Evolutionary conservation across 2,797 vertebrate species (phyloP).

Genomic region (Bufotes viridis): DNA sequence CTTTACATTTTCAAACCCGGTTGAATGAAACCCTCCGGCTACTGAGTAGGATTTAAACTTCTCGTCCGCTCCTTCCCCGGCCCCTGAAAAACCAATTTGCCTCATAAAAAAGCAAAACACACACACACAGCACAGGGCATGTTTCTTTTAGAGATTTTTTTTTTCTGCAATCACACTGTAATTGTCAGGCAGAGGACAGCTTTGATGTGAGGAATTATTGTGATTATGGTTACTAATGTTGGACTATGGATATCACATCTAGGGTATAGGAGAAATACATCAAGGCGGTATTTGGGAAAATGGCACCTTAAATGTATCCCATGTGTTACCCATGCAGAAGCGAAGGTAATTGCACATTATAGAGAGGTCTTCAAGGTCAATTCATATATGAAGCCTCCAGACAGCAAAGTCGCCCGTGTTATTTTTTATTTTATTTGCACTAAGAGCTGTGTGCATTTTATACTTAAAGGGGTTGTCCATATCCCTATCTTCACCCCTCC

Average conservation of each 20-base stretch:
- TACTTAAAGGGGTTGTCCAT: too few relatives aligned
- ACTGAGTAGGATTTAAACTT: slow-evolving; percentile 78
- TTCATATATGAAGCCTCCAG: background rate
- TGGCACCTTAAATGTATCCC: background rate
- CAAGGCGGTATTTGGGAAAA: slow-evolving; percentile 59
- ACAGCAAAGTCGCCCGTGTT: background rate
- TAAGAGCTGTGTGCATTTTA: background rate
- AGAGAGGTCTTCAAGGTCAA: background rate
- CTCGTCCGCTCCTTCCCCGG: slow-evolving; percentile 76
- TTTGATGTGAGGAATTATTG: slow-evolving; percentile 80
- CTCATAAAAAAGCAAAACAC: slow-evolving; percentile 73
- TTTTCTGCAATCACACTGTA: slow-evolving; percentile 76
- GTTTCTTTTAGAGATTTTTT: slow-evolving; percentile 76
- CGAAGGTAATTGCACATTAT: slow-evolving; percentile 12
- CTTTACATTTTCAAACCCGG: slow-evolving; percentile 75
- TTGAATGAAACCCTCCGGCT: slow-evolving; percentile 77
- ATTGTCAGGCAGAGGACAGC: slow-evolving; percentile 77
- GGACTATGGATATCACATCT: slow-evolving; percentile 73
- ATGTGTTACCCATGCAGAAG: background rate
- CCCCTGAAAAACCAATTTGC: slow-evolving; percentile 80
- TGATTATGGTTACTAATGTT: slow-evolving; percentile 69
- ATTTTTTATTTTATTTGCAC: background rate
- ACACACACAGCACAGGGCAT: slow-evolving; percentile 67
- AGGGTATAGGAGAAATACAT: slow-evolving; percentile 58
- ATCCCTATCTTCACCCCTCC: too few relatives aligned